A percentile compares a stretch with the other conserved stretches of the same genome.
phyloP scores from a whole-genome alignment of 2,797 vertebrate genomes.

The Craterocephalus amniculus region DNA sequence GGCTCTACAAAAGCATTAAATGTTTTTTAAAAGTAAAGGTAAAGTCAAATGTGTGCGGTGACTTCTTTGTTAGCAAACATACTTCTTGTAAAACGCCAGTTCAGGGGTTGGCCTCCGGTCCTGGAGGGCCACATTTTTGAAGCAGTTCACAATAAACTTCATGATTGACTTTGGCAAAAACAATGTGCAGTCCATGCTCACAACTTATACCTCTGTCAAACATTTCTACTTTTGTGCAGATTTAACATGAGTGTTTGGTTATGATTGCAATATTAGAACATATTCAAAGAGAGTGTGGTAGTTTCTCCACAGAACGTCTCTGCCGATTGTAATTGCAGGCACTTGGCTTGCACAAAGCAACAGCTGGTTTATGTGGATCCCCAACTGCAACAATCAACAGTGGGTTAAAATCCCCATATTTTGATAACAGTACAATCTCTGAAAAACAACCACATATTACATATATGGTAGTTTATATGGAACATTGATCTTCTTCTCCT shows the following conservation, averaged over 20 bases:
- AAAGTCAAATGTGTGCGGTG: not conserved
- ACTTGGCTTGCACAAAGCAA: not conserved
- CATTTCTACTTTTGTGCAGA: not conserved
- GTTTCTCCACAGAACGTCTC: not conserved
- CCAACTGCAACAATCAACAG: not conserved
- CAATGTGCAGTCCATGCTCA: not conserved
- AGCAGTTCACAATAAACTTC: not conserved
- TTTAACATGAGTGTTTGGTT: not conserved
- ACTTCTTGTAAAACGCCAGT: not conserved
- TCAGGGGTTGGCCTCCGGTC: no score
- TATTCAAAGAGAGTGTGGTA: not conserved
- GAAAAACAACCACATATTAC: not conserved
- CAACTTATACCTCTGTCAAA: not conserved
- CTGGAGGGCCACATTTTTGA: not conserved
- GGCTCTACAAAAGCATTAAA: not conserved
- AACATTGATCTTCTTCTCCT: slow-evolving; percentile 16
- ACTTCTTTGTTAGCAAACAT: not conserved
- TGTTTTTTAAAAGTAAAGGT: not conserved
- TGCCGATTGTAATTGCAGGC: not conserved
- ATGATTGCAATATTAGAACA: not conserved
- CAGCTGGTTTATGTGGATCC: not conserved
- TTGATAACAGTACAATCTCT: slow-evolving; percentile 3
- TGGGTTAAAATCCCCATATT: slow-evolving; percentile 7
- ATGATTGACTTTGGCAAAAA: not conserved
- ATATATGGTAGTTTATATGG: slow-evolving; percentile 16